Conservation (phyloP, 1,140 invertebrate genomes). For the Diachasmimorpha longicaudata region DNA sequence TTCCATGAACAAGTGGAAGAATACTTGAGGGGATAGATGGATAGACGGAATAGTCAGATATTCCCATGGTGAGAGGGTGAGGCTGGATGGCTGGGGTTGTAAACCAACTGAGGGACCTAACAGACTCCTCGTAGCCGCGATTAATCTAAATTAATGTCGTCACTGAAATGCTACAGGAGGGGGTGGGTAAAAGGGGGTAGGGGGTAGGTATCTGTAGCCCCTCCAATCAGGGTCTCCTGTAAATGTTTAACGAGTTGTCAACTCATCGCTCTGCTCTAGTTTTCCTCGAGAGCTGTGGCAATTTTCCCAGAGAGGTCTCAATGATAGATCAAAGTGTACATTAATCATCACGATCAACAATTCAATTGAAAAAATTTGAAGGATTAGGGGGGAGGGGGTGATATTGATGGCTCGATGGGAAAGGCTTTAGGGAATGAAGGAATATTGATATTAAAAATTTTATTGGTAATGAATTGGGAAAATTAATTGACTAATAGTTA, state of each 20-base stretch:
- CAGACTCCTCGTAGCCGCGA: constrained; percentile 25
- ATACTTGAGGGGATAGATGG: too few species aligned
- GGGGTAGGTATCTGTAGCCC: background rate
- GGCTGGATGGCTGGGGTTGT: background rate
- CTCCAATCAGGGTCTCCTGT: constrained; percentile 33
- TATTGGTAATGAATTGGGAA: too few species aligned
- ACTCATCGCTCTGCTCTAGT: background rate
- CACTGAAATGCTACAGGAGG: constrained; percentile 26
- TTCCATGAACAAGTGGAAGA: too few species aligned
- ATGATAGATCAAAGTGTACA: background rate
- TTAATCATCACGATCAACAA: background rate
- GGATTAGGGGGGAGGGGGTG: background rate
- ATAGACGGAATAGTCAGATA: background rate
- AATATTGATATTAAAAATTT: too few species aligned
- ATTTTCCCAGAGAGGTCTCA: background rate
- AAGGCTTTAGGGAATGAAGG: background rate
- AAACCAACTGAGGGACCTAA: background rate
- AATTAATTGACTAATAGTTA: too few species aligned
- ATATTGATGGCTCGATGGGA: too few species aligned
- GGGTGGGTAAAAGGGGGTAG: too few species aligned
- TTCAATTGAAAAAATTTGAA: background rate
- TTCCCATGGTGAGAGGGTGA: background rate
- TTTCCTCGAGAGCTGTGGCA: background rate
- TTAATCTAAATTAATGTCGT: constrained; percentile 52
- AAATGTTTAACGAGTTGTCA: constrained; percentile 29